A percentile compares a stretch with the other conserved stretches of the same genome.
These are phyloP conservation scores for Acronicta psi DNA, from an alignment of 2,888 invertebrate genomes.

Conservation along the genomic window DNA sequence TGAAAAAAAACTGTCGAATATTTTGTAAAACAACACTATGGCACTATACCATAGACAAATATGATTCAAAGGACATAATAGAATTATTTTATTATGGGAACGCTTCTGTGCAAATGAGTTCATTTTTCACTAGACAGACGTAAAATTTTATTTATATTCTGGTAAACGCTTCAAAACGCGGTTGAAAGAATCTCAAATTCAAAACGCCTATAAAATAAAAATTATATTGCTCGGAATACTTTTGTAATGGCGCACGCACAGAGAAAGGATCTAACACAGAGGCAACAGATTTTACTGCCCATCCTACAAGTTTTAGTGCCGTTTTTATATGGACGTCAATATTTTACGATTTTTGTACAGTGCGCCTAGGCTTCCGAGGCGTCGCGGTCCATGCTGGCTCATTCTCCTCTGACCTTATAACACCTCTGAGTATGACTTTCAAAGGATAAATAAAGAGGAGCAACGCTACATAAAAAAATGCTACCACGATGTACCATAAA, in stretches of 20 bases:
- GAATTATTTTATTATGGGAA: constrained; percentile 2
- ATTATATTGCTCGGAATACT: constrained; percentile 61
- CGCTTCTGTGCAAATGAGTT: constrained; percentile 40
- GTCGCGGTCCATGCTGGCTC: constrained; percentile 37
- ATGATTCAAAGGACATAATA: no score
- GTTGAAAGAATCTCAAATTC: constrained; percentile 49
- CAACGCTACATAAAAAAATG: constrained; percentile 68
- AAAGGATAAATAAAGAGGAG: constrained; percentile 66
- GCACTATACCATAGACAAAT: no score
- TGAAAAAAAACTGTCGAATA: constrained; percentile 44
- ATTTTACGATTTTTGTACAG: constrained; percentile 61
- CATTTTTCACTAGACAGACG: constrained; percentile 44
- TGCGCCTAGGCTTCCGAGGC: constrained; percentile 51
- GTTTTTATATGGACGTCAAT: constrained; percentile 68
- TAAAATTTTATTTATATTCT: constrained; percentile 54
- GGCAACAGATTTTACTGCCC: constrained; percentile 69
- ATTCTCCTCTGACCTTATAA: constrained; percentile 58
- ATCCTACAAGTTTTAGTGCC: constrained; percentile 68
- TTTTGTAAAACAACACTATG: constrained; percentile 22
- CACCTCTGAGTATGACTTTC: constrained; percentile 50
- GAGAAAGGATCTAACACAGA: constrained; percentile 46
- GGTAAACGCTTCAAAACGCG: constrained; percentile 50
- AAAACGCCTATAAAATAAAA: constrained; percentile 55
- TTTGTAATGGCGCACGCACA: constrained; percentile 49
- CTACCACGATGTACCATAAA: constrained; percentile 69